Base-by-base conservation (phyloP, 2,797 vertebrate genomes). In the Gila robusta region DNA sequence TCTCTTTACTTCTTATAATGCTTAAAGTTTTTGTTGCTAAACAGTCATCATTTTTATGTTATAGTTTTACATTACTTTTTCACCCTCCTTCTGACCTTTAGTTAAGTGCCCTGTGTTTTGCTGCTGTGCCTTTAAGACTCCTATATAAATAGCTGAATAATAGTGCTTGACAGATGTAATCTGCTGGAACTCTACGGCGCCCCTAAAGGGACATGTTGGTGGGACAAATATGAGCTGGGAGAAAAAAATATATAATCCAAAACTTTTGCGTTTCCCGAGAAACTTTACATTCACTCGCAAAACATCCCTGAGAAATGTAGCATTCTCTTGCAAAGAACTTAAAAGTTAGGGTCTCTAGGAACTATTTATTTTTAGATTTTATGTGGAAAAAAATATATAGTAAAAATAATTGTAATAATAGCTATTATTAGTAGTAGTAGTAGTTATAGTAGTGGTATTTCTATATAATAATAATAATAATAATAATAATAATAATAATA, bases 321-420 rank as follows among this genome's bases (percentile, higher is more conserved):
- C 21, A n/a, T n/a, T 59, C 47, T 16, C 47, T 16, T 1, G 0
- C 14, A 49, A 49, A 49, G 14, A 49, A 5, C 47, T 47, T 47
- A 47, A 16, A 47, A 47, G 14, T 16, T 44, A 44, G 11, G 41
- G 41, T 47, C 47, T 47, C 47, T 47, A 52, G 49, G 17, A 52
- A 52, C 49, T 52, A 52, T 52, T 6, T 52, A 19, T 52, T 52
- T 52, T 19, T 52, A 19, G 49, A 19, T 19, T 52, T 52, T 52
- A 19, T 52, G 49, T 19, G 6, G 0, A 17, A 19, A 19, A 5
- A 16, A 1, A 0, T 0, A 5, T 4, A 47, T 49, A 5, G 14
- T 49, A 44, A 44, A 10, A 44, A 44, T 44, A 44, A 44, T 12
- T 12, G 44, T 44, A 47, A 47, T 49, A 49, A 16, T 1, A 49